phyloP scores from a whole-genome alignment of 1,140 invertebrate genomes.

The Lordiphosa mommai region DNA sequence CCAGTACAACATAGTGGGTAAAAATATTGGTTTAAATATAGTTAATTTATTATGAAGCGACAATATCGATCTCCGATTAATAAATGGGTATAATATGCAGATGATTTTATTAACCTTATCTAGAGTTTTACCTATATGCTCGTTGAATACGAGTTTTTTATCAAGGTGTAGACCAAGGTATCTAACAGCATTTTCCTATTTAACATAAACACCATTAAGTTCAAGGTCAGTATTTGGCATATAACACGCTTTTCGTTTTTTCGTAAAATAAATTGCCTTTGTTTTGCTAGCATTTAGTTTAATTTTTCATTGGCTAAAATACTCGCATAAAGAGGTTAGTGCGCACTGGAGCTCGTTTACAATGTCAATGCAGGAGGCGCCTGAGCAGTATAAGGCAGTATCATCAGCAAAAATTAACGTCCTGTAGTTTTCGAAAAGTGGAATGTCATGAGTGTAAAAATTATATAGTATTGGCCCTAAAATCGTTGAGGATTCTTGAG shows the following conservation, averaged over 20 bases:
- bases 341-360: not conserved
- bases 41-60: no score
- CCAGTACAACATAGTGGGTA: no score
- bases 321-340: not conserved
- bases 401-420: slow-evolving; percentile 1
- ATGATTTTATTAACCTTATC: no score
- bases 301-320: not conserved
- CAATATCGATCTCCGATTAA: no score
- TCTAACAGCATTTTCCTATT: no score
- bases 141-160: no score
- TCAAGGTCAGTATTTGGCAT: not conserved
- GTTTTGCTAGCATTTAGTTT: slow-evolving; percentile 9
- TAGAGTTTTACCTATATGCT: no score
- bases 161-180: no score
- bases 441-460: slow-evolving; percentile 5
- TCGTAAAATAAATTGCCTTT: not conserved
- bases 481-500: not conserved
- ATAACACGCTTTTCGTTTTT: slow-evolving; percentile 8
- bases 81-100: no score
- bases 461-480: not conserved
- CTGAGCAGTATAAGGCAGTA: not conserved
- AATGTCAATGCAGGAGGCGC: not conserved
- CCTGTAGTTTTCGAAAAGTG: not conserved
- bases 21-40: no score
- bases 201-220: no score